phyloP scores from a whole-genome alignment of 2,888 invertebrate species.

The Creontiades dilutus region DNA sequence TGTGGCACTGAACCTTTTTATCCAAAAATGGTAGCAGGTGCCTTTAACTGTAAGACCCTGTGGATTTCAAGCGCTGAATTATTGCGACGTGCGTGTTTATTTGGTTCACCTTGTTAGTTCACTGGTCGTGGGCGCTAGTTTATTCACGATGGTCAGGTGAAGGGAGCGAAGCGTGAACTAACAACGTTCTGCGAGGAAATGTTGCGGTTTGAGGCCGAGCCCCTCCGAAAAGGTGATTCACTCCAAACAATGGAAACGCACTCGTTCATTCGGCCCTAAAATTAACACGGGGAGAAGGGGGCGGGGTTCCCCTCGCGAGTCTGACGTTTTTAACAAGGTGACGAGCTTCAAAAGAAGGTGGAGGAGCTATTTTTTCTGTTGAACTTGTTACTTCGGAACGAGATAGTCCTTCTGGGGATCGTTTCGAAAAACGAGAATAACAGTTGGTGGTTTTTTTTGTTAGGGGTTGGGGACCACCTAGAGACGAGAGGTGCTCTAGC shows the following conservation, averaged over 20 bases:
- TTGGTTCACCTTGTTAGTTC: too few relatives aligned
- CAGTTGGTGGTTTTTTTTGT: neutral
- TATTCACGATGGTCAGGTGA: too few relatives aligned
- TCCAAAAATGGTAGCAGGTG: too few relatives aligned
- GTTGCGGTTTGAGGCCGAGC: neutral
- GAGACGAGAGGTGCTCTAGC: neutral
- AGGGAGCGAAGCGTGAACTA: neutral
- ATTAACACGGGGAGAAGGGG: neutral
- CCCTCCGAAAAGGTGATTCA: neutral
- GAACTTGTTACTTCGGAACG: constrained; percentile 8
- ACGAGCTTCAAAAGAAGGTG: neutral
- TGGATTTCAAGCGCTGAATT: too few relatives aligned
- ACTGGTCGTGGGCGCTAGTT: too few relatives aligned
- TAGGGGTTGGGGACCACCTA: neutral
- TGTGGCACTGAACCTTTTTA: too few relatives aligned
- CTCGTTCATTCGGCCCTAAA: constrained; percentile 11
- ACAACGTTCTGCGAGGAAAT: neutral
- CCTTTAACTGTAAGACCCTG: too few relatives aligned
- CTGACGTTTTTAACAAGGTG: constrained; percentile 34
- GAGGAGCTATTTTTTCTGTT: neutral
- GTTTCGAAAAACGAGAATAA: neutral
- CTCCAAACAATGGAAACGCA: neutral
- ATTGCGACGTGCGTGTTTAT: too few relatives aligned
- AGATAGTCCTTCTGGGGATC: neutral
- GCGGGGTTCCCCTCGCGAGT: neutral